Evolutionary conservation across 2,797 vertebrate species (phyloP), one percentile per base, ranked within the genome.

Genomic region (Echeneis naucrates): DNA sequence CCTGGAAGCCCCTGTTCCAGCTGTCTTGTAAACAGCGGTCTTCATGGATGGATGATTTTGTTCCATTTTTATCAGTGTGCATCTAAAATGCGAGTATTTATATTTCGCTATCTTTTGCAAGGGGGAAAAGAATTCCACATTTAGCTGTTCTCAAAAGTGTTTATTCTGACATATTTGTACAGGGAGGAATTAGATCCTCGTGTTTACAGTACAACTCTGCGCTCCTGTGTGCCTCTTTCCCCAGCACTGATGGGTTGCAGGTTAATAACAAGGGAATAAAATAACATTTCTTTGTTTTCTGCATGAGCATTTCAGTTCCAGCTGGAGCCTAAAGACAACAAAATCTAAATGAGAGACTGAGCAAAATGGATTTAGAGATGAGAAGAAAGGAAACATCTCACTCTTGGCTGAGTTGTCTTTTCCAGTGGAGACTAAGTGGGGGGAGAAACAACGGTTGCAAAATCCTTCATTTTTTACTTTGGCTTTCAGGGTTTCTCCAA

Each of bases 11-110:
- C 68, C 73, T 53, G 76, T 79, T 82, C 77, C 87, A 81, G 87
- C 85, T 83, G 79, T 72, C 84, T 87, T 77, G 84, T 90, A 90
- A 92, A 92, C 80, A 77, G 81, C 37, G 65, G 83, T 82, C 72
- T 72, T 77, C 78, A 78, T 37, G 79, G 86, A 84, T 47, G 65
- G 64, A 86, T 77, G 76, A 87, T 77, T 78, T 76, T 54, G 85
- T 90, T 90, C 79, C 68, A 68, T 88, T 89, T 89, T 85, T 79
- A 82, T 89, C 75, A 60, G 78, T 23, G 51, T 78, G 79, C 84
- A 75, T 88, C 68, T 78, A 75, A 92, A 89, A 86, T 37, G 50
- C 1, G 32, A 54, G 75, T 90, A 77, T 92, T 91, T 90, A 81
- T 86, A 84, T 75, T 84, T 82, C 45, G 70, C 72, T 69, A 76